Evolutionary conservation across 30 jellyfish, hydroid and myxozoan species (phyloP), one percentile per base, ranked within the genome.

Genomic region (Aurelia sp.): DNA sequence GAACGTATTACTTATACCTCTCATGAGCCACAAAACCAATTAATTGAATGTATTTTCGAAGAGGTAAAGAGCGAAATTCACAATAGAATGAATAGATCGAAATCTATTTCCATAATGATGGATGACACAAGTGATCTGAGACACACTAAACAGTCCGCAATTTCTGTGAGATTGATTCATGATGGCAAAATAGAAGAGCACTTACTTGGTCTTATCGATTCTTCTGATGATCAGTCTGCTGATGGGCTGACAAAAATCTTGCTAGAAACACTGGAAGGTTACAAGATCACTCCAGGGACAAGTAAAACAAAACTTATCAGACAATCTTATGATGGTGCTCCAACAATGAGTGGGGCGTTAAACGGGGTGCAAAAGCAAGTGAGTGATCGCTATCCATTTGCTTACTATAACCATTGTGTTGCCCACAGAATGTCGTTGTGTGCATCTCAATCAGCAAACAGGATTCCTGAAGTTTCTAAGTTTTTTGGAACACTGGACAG

Each of bases 261-360:
- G 41, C 30, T 74, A 4, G 59, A 52, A 10, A 74, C 72, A 15
- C 40, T 74, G 52, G 30, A 27, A 20, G 22, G 59, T 11, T 74
- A 74, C 18, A 47, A 48, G 44, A 74, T 74, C 13, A 74, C 75
- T 12, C 91, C 91, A 24, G 86, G 58, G 40, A 72, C 31, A 47
- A 31, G 69, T 48, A 65, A 17, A 47, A 58, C 52, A 1, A 82
- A 82, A 51, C 92, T 82, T 12, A 69, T 82, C 53, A 55, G 77
- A 33, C 92, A 82, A 55, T 82, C 86, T 31, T 82, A 82, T 48
- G 92, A 67, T 72, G 92, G 92, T 19, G 92, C 67, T 13, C 67
- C 92, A 9, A 67, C 81, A 22, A 79, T 79, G 90, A 59, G 84
- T 18, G 70, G 90, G 53, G 66, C 15, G n/a, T 47, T 63, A 22